phyloP scores from a whole-genome alignment of 2,888 invertebrate genomes.

The Apamea epomidion region DNA sequence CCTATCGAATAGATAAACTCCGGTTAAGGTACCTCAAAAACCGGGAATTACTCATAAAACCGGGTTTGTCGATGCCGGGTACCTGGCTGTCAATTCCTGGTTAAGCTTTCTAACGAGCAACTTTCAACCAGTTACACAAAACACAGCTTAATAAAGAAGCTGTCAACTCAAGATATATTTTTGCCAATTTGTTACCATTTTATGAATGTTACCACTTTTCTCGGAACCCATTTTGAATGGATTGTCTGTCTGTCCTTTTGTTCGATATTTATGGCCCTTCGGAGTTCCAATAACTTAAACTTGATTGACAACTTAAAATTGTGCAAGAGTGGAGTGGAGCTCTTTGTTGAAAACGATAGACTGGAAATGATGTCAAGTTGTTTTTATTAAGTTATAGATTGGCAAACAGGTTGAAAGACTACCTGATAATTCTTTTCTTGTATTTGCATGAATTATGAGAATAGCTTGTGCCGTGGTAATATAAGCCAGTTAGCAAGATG shows the following conservation, averaged over 20 bases:
- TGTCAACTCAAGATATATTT: slow-evolving; percentile 39
- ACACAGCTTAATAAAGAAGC: slow-evolving; percentile 15
- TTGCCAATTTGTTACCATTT: slow-evolving; percentile 49
- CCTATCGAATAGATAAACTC: neutral
- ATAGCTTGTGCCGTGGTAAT: neutral
- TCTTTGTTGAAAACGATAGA: slow-evolving; percentile 23
- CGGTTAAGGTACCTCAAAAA: neutral
- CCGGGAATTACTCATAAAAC: neutral
- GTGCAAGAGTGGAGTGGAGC: slow-evolving; percentile 14
- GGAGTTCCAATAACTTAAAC: slow-evolving; percentile 42
- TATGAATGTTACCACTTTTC: slow-evolving; percentile 45
- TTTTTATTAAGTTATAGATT: slow-evolving; percentile 3
- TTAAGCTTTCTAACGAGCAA: neutral
- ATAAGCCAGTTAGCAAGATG: neutral
- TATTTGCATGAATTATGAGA: too few species aligned
- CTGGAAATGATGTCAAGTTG: neutral
- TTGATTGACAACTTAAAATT: slow-evolving; percentile 46
- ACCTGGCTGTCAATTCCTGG: neutral
- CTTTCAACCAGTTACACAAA: neutral
- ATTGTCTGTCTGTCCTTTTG: slow-evolving; percentile 45
- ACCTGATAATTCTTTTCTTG: neutral
- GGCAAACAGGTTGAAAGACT: neutral
- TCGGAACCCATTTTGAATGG: slow-evolving; percentile 33
- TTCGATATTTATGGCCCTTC: slow-evolving; percentile 52
- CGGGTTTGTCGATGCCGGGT: neutral